A percentile compares a stretch with the other conserved stretches of the same genome.
Conservation (phyloP, 2,888 invertebrate genomes). For the Campopleginae sp. region DNA sequence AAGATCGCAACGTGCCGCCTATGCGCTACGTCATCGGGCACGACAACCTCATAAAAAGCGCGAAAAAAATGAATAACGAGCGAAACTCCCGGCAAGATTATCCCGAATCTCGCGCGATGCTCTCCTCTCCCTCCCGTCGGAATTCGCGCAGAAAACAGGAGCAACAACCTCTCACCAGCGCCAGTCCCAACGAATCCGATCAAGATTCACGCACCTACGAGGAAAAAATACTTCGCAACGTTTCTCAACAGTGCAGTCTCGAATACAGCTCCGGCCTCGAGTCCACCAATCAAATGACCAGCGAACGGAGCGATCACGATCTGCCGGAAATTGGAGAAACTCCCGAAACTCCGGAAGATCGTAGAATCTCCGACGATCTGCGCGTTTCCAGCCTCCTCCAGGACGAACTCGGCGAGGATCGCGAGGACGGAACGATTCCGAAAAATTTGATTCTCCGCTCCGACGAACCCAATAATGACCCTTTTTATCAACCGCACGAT, state of each 20-base stretch:
- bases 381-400: conserved; percentile 62
- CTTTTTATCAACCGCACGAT: too few relatives aligned
- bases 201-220: conserved; percentile 78
- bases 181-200: conserved; percentile 78
- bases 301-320: conserved; percentile 81
- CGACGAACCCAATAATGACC: too few relatives aligned
- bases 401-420: conserved; percentile 60
- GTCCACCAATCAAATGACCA: conserved; percentile 78
- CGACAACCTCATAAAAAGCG: conserved; percentile 77
- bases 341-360: conserved; percentile 69
- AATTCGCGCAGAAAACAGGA: conserved; percentile 80
- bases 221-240: conserved; percentile 86
- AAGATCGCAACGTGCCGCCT: conserved; percentile 76
- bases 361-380: conserved; percentile 53
- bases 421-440: too few relatives aligned
- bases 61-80: conserved; percentile 76
- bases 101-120: conserved; percentile 55
- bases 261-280: conserved; percentile 88
- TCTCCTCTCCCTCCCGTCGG: conserved; percentile 41
- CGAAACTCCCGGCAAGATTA: conserved; percentile 62
- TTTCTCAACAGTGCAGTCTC: conserved; percentile 90
- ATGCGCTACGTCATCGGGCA: conserved; percentile 83
- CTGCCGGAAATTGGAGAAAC: conserved; percentile 80
- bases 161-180: conserved; percentile 76
- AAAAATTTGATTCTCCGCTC: too few relatives aligned